Base-by-base conservation (phyloP, 2,888 invertebrate genomes). In the Rhopalosiphum nymphaeae region DNA sequence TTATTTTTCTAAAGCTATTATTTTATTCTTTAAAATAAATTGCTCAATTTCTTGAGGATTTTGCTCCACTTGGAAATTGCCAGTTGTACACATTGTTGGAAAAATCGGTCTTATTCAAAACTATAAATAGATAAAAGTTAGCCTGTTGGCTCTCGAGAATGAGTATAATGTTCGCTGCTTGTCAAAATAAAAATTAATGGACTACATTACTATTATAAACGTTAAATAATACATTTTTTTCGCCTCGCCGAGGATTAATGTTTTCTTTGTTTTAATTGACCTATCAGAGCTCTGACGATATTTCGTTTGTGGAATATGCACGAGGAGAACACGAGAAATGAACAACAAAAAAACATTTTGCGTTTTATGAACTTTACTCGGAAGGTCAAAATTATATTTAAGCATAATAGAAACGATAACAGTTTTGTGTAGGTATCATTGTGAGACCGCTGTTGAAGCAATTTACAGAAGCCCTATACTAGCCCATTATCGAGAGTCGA, bases 111-210 rank as follows among this genome's bases (percentile, higher is more conserved):
- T 4, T 10, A 53, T 84, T 91, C 29, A 91, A 91, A 42, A 91
- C 42, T 16, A 91, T 84, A 91, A 56, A 29, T 91, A 84, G 36
- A 56, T 53, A 29, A 91, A 53, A 56, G 49, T 91, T 89, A 56
- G 87, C 87, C 89, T 53, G 42, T 84, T 29, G 53, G 56, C 29
- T 91, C 16, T 84, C 53, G 0, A 53, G 25, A 91, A 53, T 44
- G 36, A 84, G 29, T 42, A 16, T 85, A 56, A 84, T 85, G 84
- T 56, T 21, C 25, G n/a, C 13, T 36, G 53, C 25, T 91, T 53
- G 91, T 84, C 91, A 85, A 85, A 91, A 91, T 53, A 91, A 56
- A 85, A 91, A 85, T 85, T 53, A 91, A 91, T 78, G 91, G 85
- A 13, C 29, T 84, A 42, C 44, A 87, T 87, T 49, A 42, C 25